A percentile compares a stretch with the other conserved stretches of the same genome.
phyloP scores from a whole-genome alignment of 2,113 vertebrate species.

The Lynx canadensis region DNA sequence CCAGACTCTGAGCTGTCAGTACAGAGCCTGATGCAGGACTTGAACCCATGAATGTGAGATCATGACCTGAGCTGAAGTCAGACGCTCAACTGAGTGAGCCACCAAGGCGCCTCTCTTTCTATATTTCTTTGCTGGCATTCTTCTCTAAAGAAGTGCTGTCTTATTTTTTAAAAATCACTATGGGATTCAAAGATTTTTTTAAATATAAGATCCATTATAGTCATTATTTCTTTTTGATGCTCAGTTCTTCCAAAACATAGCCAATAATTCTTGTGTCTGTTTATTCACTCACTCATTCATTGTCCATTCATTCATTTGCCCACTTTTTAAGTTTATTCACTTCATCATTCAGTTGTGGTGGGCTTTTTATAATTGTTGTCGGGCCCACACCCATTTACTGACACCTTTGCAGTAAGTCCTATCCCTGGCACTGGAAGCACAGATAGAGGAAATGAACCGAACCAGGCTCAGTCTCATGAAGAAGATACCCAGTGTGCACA shows the following conservation, averaged over 20 bases:
- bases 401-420: neutral
- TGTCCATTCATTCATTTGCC: neutral
- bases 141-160: neutral
- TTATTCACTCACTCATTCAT: neutral
- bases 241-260: neutral
- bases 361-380: neutral
- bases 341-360: neutral
- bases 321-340: neutral
- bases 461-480: neutral
- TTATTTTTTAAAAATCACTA: neutral
- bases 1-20: too few species aligned
- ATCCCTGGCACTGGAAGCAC: neutral
- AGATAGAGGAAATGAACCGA: neutral
- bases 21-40: too few species aligned
- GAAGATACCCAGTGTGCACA: neutral
- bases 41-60: too few species aligned
- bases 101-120: neutral
- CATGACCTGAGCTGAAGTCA: too few species aligned
- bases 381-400: neutral
- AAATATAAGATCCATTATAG: neutral
- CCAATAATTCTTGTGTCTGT: neutral
- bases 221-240: neutral
- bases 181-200: neutral
- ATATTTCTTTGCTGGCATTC: neutral
- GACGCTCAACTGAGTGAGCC: too few species aligned